Evolutionary conservation across 1,140 invertebrate genomes (phyloP).

Genomic region (Heterodera schachtii): DNA sequence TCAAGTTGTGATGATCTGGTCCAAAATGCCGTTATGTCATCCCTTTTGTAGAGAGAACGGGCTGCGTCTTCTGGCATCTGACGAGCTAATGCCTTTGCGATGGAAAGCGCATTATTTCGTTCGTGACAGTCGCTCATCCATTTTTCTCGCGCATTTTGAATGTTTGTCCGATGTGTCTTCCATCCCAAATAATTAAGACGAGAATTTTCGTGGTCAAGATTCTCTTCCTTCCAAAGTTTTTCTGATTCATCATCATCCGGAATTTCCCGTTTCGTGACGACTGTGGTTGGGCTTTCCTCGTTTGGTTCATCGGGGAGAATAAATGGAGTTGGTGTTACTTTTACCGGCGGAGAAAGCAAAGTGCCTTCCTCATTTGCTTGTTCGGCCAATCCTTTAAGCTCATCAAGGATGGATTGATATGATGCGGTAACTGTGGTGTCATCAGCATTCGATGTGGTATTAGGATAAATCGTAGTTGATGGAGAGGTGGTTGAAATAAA

Average conservation of each 20-base stretch:
- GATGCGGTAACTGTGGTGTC: too few relatives aligned
- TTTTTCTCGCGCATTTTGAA: not conserved
- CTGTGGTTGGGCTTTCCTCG: not conserved
- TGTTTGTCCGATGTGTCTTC: not conserved
- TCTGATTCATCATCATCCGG: not conserved
- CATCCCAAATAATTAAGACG: slow-evolving; percentile 7
- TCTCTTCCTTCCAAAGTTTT: not conserved
- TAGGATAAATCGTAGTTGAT: too few relatives aligned
- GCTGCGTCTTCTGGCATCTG: slow-evolving; percentile 8
- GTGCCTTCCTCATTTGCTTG: not conserved
- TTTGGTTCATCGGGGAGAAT: not conserved
- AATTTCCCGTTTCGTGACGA: not conserved
- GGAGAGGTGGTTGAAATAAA: too few relatives aligned
- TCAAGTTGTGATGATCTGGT: not conserved
- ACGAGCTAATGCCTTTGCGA: slow-evolving; percentile 10
- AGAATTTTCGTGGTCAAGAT: not conserved
- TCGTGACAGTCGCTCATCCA: not conserved
- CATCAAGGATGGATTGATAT: too few relatives aligned
- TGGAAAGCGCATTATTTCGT: not conserved
- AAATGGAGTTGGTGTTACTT: not conserved
- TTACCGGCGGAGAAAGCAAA: not conserved
- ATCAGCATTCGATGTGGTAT: too few relatives aligned
- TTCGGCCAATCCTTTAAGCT: not conserved
- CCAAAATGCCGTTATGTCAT: slow-evolving; percentile 15
- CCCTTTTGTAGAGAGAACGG: not conserved